Evolutionary conservation across 1,140 invertebrate species (phyloP).

Genomic region (Brachionus asplanchnoidis): DNA sequence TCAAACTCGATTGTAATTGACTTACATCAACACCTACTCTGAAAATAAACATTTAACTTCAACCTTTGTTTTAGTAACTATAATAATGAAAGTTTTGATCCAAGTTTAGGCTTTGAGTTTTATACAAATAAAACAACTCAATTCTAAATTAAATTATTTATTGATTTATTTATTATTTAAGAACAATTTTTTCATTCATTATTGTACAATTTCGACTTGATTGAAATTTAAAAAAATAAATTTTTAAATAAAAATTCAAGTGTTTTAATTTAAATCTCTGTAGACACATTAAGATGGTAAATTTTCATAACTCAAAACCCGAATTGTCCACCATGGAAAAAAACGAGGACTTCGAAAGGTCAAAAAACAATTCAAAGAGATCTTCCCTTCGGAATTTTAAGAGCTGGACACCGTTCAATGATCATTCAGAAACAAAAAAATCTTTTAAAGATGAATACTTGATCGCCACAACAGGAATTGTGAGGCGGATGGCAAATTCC

Average conservation of each 20-base stretch:
- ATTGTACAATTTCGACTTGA: neutral
- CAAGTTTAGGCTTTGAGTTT: neutral
- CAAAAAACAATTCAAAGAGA: neutral
- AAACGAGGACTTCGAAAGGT: neutral
- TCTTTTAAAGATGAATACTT: neutral
- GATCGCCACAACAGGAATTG: neutral
- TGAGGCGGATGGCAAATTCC: slow-evolving; percentile 1
- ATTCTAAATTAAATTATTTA: neutral
- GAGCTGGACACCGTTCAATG: neutral
- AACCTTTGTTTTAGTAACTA: neutral
- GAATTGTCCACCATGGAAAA: neutral
- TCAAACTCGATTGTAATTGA: neutral
- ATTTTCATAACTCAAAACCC: neutral
- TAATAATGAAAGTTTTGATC: neutral
- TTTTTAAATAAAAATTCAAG: neutral
- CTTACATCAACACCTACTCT: neutral
- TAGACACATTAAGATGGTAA: neutral
- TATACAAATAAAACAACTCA: neutral
- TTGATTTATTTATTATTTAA: neutral
- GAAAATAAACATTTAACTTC: neutral
- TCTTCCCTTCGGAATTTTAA: slow-evolving; percentile 12
- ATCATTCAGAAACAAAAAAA: neutral
- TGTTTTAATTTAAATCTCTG: neutral
- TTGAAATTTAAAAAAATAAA: neutral
- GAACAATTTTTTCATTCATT: neutral